phyloP scores from a whole-genome alignment of 2,888 invertebrate genomes.

The Vannuccia rotundouncinata region DNA sequence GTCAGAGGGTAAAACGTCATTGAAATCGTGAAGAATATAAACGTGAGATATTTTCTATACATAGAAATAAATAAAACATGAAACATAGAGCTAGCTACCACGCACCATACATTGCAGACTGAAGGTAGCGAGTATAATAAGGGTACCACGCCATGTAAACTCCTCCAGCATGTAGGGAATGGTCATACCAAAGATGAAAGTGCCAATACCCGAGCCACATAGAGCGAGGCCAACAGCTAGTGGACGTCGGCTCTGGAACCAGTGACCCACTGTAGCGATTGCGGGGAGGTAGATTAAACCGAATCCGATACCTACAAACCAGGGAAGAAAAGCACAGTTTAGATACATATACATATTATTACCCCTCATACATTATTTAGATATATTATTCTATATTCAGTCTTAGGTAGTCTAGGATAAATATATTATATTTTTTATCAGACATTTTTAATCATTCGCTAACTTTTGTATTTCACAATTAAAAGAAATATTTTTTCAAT shows the following conservation, averaged over 20 bases:
- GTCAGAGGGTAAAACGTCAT: neutral
- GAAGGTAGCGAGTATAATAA: constrained; percentile 68
- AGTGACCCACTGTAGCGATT: constrained; percentile 91
- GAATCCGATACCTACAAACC: constrained; percentile 72
- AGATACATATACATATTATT: no score
- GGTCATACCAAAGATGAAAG: constrained; percentile 73
- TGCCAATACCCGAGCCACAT: constrained; percentile 90
- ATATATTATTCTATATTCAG: no score
- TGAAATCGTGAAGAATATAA: no score
- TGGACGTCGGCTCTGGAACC: constrained; percentile 87
- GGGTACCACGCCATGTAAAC: constrained; percentile 72
- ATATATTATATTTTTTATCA: no score
- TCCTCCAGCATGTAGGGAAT: constrained; percentile 62
- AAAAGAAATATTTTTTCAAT: no score
- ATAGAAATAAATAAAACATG: no score
- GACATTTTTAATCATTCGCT: no score
- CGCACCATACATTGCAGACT: constrained; percentile 67
- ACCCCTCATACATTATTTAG: no score
- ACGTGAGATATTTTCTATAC: no score
- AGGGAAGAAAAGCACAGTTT: no score
- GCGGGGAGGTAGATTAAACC: constrained; percentile 95
- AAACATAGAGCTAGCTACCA: neutral
- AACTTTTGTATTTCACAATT: no score
- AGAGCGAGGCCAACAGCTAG: constrained; percentile 91
- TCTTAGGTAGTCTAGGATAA: no score